A percentile compares a stretch with the other conserved stretches of the same genome.
Conservation (phyloP, 2,797 vertebrate genomes). For the Gymnoscopelus braueri region DNA sequence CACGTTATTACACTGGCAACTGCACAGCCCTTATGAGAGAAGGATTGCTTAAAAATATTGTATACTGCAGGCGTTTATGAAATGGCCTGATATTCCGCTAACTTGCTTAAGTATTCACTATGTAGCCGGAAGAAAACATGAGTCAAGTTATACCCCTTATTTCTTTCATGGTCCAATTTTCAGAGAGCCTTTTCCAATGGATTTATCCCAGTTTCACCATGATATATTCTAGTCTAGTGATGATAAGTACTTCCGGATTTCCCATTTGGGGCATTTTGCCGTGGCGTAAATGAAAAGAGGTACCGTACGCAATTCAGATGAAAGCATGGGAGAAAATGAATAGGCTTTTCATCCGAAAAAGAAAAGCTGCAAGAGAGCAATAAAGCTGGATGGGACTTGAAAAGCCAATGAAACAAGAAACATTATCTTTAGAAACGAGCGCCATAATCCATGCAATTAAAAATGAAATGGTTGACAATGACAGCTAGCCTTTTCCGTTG, state of each 20-base stretch:
- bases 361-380: constrained; percentile 58
- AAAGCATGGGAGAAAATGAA: constrained; percentile 57
- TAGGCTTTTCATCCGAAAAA: constrained; percentile 60
- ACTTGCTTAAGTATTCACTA: background rate
- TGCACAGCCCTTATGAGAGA: constrained; percentile 7
- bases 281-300: constrained; percentile 27
- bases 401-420: constrained; percentile 69
- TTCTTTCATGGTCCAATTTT: background rate
- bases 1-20: constrained; percentile 3
- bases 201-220: background rate
- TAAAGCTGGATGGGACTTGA: constrained; percentile 52
- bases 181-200: constrained; percentile 2
- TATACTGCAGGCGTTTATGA: background rate
- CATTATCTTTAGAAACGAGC: constrained; percentile 71
- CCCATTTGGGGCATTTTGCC: constrained; percentile 43
- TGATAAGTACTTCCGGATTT: constrained; percentile 39
- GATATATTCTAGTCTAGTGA: constrained; percentile 33
- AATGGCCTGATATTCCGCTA: background rate
- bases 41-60: background rate
- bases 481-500: constrained; percentile 49
- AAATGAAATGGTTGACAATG: constrained; percentile 65
- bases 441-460: constrained; percentile 73
- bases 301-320: constrained; percentile 39
- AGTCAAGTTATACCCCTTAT: background rate
- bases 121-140: background rate